Evolutionary conservation across 2,113 vertebrate genomes (phyloP).

Genomic region (Acrocephalus arundinaceus): DNA sequence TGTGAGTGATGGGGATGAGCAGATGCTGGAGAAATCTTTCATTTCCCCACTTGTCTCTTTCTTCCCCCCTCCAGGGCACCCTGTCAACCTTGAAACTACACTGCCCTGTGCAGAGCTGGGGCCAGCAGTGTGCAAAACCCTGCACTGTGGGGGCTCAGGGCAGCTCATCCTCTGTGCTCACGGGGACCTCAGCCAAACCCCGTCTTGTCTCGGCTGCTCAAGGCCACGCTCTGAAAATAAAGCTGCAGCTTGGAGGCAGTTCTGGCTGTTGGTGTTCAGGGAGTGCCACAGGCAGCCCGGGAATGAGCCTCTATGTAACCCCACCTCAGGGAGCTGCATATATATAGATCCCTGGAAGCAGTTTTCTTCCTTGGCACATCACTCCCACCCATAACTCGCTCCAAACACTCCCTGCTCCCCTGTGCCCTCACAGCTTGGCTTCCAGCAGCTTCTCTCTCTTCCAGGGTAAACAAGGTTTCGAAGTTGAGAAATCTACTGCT

Average conservation of each 20-base stretch:
- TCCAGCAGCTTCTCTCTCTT: conserved; percentile 41
- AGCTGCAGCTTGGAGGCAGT: not conserved
- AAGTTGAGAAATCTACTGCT: not conserved
- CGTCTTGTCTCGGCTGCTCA: not conserved
- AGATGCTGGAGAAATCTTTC: not conserved
- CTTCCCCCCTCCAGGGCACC: not conserved
- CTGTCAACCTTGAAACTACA: not conserved
- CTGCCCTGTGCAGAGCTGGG: not conserved
- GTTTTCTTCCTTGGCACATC: conserved; percentile 29
- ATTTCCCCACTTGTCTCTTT: not conserved
- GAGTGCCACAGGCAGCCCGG: not conserved
- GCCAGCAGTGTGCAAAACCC: not conserved
- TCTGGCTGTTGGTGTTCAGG: not conserved
- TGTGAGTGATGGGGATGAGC: not conserved
- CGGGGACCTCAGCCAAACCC: not conserved
- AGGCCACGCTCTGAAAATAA: not conserved
- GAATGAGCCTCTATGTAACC: conserved; percentile 21
- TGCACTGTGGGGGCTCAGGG: accelerated
- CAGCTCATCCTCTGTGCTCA: not conserved
- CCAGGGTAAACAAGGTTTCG: not conserved
- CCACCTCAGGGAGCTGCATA: not conserved
- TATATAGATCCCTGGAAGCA: conserved; percentile 49
- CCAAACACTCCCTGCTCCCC: not conserved
- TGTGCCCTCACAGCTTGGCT: not conserved
- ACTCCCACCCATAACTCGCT: not conserved